Percentiles rank a stretch among this genome's conserved stretches.
Evolutionary conservation across 2,797 vertebrate genomes (phyloP).

Genomic region (Garrulus glandarius): DNA sequence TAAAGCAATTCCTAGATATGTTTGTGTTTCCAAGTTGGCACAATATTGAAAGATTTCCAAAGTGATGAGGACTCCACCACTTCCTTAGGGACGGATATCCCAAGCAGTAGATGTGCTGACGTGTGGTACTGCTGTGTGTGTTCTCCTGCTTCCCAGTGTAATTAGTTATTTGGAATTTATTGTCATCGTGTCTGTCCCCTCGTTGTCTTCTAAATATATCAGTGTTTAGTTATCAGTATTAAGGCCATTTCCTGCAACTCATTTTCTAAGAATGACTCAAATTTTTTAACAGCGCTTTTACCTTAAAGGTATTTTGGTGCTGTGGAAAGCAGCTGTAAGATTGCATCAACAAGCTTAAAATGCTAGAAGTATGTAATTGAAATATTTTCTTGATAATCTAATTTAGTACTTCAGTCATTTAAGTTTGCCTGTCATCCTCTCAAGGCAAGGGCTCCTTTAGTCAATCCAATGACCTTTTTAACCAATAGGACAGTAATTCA

Average conservation of each 20-base stretch:
- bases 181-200: background rate
- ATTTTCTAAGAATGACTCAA: background rate
- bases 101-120: background rate
- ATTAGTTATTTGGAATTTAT: background rate
- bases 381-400: background rate
- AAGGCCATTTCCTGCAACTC: background rate
- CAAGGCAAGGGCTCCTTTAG: background rate
- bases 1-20: background rate
- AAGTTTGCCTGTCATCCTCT: background rate
- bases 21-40: background rate
- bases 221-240: background rate
- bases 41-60: background rate
- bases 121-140: background rate
- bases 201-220: background rate
- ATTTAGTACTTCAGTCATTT: background rate
- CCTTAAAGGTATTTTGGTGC: background rate
- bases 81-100: background rate
- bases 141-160: background rate
- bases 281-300: background rate
- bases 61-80: background rate
- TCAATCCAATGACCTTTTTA: background rate
- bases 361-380: background rate
- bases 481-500: background rate
- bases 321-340: background rate
- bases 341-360: background rate